Percentiles rank a stretch among this genome's conserved stretches.
Evolutionary conservation across 2,888 invertebrate genomes (phyloP).

Genomic region (Phoronis australis): DNA sequence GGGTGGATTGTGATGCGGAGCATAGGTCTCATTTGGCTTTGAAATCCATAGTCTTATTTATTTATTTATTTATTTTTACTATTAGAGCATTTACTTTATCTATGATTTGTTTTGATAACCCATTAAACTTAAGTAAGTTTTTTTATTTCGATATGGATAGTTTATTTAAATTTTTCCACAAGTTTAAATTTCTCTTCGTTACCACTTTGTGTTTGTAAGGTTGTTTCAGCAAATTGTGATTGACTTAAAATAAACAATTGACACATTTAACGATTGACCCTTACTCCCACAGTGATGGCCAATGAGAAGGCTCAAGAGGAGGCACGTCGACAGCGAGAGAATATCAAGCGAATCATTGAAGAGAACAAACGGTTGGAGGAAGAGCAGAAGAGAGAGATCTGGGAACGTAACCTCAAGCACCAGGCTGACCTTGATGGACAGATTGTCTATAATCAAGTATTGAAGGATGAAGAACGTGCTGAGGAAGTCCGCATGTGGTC

Average conservation of each 20-base stretch:
- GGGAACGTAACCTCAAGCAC: constrained; percentile 25
- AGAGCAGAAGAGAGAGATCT: constrained; percentile 24
- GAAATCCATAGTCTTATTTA: no score
- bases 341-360: constrained; percentile 32
- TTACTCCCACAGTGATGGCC: constrained; percentile 33
- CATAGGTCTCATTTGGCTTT: no score
- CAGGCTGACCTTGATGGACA: constrained; percentile 43
- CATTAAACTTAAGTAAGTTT: background rate
- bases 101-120: background rate
- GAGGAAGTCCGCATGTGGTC: background rate
- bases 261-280: no score
- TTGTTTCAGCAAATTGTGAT: background rate
- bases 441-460: constrained; percentile 36
- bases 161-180: background rate
- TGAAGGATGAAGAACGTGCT: background rate
- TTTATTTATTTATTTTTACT: background rate
- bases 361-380: constrained; percentile 39
- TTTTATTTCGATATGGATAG: background rate
- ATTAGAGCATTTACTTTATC: background rate
- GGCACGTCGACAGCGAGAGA: constrained; percentile 31
- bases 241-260: no score
- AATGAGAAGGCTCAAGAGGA: constrained; percentile 32
- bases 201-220: background rate
- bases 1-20: no score
- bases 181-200: background rate